These are phyloP conservation scores for Polypedilum pembai DNA, from an alignment of 1,140 invertebrate species.

Conservation along the genomic window DNA sequence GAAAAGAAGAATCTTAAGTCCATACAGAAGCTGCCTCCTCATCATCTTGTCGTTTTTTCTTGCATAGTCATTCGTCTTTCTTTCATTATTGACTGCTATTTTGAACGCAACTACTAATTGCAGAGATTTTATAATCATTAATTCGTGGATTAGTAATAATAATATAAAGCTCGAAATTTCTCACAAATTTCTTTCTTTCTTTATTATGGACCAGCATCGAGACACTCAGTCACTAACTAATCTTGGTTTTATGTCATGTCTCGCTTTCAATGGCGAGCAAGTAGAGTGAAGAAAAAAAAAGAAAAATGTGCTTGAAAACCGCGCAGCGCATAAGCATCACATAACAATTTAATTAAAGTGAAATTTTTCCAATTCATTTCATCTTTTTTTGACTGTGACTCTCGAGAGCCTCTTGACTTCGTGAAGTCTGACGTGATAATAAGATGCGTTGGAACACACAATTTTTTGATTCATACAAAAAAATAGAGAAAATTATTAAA, in stretches of 20 bases:
- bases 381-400: not conserved
- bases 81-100: conserved; percentile 6
- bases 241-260: conserved; percentile 4
- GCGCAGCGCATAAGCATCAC: not conserved
- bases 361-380: not conserved
- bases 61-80: conserved; percentile 14
- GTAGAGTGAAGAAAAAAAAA: not conserved
- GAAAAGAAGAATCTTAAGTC: not conserved
- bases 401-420: not conserved
- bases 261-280: not conserved
- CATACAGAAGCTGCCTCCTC: conserved; percentile 9
- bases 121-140: conserved; percentile 19
- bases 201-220: not conserved
- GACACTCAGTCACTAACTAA: not conserved
- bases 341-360: conserved; percentile 19
- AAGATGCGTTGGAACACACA: not conserved
- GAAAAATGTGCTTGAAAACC: not conserved
- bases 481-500: conserved; percentile 1
- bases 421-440: conserved; percentile 17
- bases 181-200: not conserved
- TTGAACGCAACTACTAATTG: conserved; percentile 10
- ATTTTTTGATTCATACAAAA: no score
- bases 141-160: conserved; percentile 5
- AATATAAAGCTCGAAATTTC: not conserved
- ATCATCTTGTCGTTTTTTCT: not conserved